phyloP scores from a whole-genome alignment of 2,113 vertebrate genomes.

The Electrona antarctica region DNA sequence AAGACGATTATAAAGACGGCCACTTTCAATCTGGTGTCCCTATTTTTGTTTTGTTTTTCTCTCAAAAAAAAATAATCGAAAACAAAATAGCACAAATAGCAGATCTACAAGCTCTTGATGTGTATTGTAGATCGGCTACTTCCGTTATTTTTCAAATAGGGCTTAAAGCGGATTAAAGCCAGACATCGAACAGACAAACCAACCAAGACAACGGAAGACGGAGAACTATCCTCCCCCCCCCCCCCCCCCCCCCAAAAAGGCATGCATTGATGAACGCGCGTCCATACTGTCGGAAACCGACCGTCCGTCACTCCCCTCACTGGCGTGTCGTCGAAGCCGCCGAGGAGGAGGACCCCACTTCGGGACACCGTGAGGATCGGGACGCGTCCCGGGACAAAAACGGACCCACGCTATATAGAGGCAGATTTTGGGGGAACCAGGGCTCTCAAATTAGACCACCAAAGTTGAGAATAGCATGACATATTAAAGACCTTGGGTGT shows the following conservation, averaged over 20 bases:
- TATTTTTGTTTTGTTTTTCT: no score
- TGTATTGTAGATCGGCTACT: no score
- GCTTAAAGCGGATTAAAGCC: conserved; percentile 5
- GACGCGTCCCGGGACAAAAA: conserved; percentile 59
- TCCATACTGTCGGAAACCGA: conserved; percentile 45
- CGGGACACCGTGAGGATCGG: conserved; percentile 60
- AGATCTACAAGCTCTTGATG: no score
- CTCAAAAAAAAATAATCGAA: no score
- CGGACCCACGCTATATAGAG: conserved; percentile 28
- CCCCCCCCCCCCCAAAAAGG: conserved; percentile 40
- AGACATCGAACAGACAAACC: conserved; percentile 36
- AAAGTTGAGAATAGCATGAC: conserved; percentile 30
- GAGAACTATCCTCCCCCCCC: conserved; percentile 34
- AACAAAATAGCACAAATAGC: no score
- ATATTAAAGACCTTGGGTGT: conserved; percentile 28
- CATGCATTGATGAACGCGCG: conserved; percentile 70
- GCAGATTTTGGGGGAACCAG: conserved; percentile 31
- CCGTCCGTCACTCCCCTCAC: conserved; percentile 72
- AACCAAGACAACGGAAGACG: conserved; percentile 35
- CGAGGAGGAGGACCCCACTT: conserved; percentile 26
- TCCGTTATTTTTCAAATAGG: no score
- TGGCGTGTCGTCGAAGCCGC: conserved; percentile 11
- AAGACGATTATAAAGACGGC: conserved; percentile 21
- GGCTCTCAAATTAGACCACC: conserved; percentile 34
- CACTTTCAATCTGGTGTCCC: background rate